Percentiles rank a stretch among this genome's conserved stretches.
These are phyloP conservation scores for Channallabes apus DNA, from an alignment of 2,797 vertebrate genomes.

Conservation along the genomic window DNA sequence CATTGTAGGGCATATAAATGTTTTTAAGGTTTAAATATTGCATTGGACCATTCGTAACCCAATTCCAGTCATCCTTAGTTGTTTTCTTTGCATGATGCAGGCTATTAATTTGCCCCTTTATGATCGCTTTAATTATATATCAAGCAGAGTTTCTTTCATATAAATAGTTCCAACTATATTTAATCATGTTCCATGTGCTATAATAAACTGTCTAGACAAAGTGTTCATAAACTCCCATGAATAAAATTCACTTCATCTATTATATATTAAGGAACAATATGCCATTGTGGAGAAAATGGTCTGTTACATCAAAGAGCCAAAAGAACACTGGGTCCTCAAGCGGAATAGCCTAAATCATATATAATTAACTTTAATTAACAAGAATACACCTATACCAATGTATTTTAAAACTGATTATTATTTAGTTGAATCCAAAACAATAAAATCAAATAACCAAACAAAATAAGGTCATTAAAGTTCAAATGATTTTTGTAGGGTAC, in stretches of 20 bases:
- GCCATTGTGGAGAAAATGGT: not conserved
- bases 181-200: not conserved
- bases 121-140: not conserved
- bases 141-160: not conserved
- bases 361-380: not conserved
- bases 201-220: not conserved
- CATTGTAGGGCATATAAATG: no score
- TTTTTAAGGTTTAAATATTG: no score
- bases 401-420: not conserved
- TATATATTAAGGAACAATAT: not conserved
- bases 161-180: not conserved
- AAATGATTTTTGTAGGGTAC: not conserved
- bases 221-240: not conserved
- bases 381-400: not conserved
- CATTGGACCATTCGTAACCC: no score
- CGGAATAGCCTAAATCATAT: not conserved
- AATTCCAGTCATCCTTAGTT: no score
- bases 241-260: not conserved
- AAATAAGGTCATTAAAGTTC: not conserved
- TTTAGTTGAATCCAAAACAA: not conserved
- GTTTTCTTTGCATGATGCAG: no score
- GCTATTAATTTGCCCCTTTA: no score
- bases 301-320: not conserved
- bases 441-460: not conserved
- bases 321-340: not conserved